These are phyloP conservation scores for Heliconius sara DNA, from an alignment of 2,888 invertebrate species.

Conservation along the genomic window DNA sequence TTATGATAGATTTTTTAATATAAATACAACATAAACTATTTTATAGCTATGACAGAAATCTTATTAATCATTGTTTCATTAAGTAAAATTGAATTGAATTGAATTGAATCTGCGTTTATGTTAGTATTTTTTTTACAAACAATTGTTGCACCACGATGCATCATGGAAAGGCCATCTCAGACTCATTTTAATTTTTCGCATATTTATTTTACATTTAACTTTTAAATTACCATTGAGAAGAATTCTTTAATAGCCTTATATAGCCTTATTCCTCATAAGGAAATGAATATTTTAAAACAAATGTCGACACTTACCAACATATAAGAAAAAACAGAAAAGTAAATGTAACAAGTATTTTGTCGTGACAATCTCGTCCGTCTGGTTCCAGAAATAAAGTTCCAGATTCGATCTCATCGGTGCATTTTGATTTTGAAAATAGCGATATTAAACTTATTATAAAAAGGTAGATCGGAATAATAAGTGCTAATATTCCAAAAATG, in stretches of 20 bases:
- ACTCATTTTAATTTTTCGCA: background rate
- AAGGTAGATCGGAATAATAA: constrained; percentile 85
- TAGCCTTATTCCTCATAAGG: no score
- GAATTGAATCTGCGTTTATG: no score
- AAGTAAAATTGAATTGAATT: no score
- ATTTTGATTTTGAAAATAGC: constrained; percentile 69
- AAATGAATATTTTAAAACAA: constrained; percentile 17
- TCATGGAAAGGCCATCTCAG: background rate
- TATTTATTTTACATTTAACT: background rate
- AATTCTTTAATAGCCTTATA: background rate
- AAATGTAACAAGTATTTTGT: constrained; percentile 67
- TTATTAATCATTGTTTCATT: no score
- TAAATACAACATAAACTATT: no score
- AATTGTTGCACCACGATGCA: background rate
- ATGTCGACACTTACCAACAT: constrained; percentile 72
- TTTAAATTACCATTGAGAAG: background rate
- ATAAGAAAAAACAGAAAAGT: constrained; percentile 72
- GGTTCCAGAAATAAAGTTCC: constrained; percentile 71
- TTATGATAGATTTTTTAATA: no score
- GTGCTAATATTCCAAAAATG: constrained; percentile 85
- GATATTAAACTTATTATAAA: constrained; percentile 82
- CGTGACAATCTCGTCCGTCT: constrained; percentile 71
- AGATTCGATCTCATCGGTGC: constrained; percentile 72
- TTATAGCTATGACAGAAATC: no score
- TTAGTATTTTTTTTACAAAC: background rate